These are phyloP conservation scores for Peromyscus aztecus DNA, from an alignment of 2,797 vertebrate genomes.

Conservation along the genomic window DNA sequence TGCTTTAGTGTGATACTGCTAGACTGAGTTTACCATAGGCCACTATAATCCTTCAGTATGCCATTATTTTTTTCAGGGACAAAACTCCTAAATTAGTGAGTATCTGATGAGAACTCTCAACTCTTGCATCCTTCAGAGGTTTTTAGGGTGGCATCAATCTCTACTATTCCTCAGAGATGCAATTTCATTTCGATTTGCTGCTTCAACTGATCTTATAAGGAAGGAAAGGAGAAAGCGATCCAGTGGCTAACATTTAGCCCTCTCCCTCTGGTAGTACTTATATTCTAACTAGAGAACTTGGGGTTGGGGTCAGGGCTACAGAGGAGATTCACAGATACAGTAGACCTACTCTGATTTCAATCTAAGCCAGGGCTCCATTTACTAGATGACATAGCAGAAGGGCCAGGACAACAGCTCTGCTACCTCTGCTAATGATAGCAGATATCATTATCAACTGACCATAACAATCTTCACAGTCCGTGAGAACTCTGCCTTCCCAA, in stretches of 20 bases:
- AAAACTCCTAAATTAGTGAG: conserved; percentile 20
- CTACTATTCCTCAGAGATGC: not conserved
- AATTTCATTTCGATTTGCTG: conserved; percentile 44
- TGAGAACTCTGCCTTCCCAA: not conserved
- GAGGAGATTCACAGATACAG: not conserved
- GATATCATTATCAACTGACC: conserved; percentile 14
- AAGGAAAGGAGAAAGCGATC: not conserved
- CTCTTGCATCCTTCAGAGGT: not conserved
- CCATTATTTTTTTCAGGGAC: not conserved
- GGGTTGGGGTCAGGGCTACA: not conserved
- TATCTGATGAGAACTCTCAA: not conserved
- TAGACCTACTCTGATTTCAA: not conserved
- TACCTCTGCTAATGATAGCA: too few relatives aligned
- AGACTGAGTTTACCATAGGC: not conserved
- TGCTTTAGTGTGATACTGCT: not conserved
- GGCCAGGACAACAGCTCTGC: not conserved
- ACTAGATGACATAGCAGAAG: not conserved
- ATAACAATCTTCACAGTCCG: conserved; percentile 9
- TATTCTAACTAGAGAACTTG: conserved; percentile 17
- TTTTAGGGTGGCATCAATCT: conserved; percentile 28
- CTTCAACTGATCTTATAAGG: not conserved
- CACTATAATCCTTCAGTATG: not conserved
- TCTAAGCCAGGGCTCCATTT: not conserved
- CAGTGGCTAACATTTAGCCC: not conserved
- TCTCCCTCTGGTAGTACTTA: not conserved